phyloP scores from a whole-genome alignment of 2,113 vertebrate species.

The Thalassoma bifasciatum region DNA sequence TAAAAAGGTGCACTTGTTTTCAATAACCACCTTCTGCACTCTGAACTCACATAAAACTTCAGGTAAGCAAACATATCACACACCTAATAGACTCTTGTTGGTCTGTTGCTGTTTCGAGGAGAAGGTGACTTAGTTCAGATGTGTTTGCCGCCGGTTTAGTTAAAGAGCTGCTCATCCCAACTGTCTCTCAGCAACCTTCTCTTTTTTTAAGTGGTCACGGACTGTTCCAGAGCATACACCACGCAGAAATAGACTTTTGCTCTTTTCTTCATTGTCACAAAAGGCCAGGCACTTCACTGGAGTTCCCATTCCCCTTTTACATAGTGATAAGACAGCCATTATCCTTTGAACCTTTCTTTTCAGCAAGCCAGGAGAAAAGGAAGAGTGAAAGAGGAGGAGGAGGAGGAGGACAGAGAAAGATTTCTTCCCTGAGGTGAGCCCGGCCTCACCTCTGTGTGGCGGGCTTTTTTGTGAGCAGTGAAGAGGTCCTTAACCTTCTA shows the following conservation, averaged over 20 bases:
- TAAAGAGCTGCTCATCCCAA: slow-evolving; percentile 63
- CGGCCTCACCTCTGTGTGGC: slow-evolving; percentile 78
- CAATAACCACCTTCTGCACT: slow-evolving; percentile 11
- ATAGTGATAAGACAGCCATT: slow-evolving; percentile 85
- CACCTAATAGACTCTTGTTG: slow-evolving; percentile 25
- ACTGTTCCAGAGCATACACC: slow-evolving; percentile 77
- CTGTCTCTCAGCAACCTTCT: slow-evolving; percentile 60
- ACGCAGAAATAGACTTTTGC: slow-evolving; percentile 77
- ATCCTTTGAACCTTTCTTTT: slow-evolving; percentile 83
- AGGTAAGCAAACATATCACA: slow-evolving; percentile 36
- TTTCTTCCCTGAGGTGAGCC: slow-evolving; percentile 82
- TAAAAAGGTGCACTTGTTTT: neutral
- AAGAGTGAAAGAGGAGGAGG: slow-evolving; percentile 78
- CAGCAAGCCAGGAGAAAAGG: slow-evolving; percentile 78
- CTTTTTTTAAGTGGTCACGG: slow-evolving; percentile 73
- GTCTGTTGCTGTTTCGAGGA: slow-evolving; percentile 22
- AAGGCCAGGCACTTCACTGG: slow-evolving; percentile 82
- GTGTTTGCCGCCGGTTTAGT: slow-evolving; percentile 70
- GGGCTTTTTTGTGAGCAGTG: slow-evolving; percentile 81
- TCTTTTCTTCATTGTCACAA: slow-evolving; percentile 84
- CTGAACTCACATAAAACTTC: slow-evolving; percentile 28
- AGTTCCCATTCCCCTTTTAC: slow-evolving; percentile 82
- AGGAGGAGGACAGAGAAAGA: slow-evolving; percentile 80
- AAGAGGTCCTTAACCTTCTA: slow-evolving; percentile 86
- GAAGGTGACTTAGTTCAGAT: slow-evolving; percentile 64